Base-by-base conservation (phyloP, 2,797 vertebrate species). In the Falco naumanni region DNA sequence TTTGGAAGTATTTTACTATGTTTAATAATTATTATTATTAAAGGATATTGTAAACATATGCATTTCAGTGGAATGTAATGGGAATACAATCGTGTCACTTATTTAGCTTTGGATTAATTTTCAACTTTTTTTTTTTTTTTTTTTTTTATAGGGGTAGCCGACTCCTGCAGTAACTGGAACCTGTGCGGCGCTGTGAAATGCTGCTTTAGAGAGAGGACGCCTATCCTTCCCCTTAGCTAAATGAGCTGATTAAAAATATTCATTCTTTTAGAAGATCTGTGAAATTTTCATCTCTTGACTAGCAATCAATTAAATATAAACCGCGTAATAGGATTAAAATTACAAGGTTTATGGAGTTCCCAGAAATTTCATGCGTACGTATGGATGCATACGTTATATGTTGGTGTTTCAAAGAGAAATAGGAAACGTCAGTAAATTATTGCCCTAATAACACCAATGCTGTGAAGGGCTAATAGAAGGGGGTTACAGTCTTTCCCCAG, bases 1-100 rank as follows among this genome's bases (percentile, higher is more conserved):
- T 98, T 98, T 98, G 98, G 97, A 98, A 98, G 98, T 98, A 98
- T 98, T 98, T 98, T 97, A 98, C 97, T 98, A 97, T 98, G 98
- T 98, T 98, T 98, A 98, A 98, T 98, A 97, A 98, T 98, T 11
- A 98, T 98, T 97, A 98, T 98, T 98, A 98, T 98, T 98, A 98
- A 98, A 97, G 93, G 96, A 98, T 98, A 98, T 97, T 97, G 96
- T 98, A 98, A 98, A 98, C 97, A 98, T 98, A 98, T 98, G 97
- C 98, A 98, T 98, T 98, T 96, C 97, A 98, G 91, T 87, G 96
- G 86, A 98, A 96, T 51, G 89, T 77, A 98, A 97, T 93, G 71
- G 80, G 97, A 97, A 95, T 89, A 95, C 90, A 97, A 96, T 97
- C 95, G 93, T 97, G 95, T 95, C 94, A 94, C 91, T 85, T 93